phyloP scores from a whole-genome alignment of 1,140 invertebrate genomes.

The Gonioctena quinquepunctata region DNA sequence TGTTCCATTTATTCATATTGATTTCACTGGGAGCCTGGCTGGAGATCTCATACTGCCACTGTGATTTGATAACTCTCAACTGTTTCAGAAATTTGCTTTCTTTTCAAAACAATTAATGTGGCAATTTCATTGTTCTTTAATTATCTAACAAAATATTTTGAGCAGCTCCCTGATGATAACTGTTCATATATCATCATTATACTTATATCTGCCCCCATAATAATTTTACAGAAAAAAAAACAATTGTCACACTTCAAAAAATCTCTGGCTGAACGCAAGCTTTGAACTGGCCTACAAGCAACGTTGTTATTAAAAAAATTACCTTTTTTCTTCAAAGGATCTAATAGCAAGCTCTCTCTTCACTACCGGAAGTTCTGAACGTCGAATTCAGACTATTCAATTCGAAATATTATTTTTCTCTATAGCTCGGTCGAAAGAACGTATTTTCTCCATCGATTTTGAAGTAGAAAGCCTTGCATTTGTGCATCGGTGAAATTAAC shows the following conservation, averaged over 20 bases:
- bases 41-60: constrained; percentile 35
- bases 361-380: background rate
- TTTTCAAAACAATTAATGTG: background rate
- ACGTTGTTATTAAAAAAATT: constrained; percentile 25
- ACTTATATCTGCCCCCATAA: constrained; percentile 17
- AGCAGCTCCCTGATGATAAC: background rate
- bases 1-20: constrained; percentile 38
- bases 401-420: no score
- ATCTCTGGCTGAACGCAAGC: background rate
- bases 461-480: background rate
- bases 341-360: constrained; percentile 4
- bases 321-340: constrained; percentile 16
- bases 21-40: constrained; percentile 34
- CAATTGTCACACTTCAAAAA: background rate
- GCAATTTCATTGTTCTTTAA: background rate
- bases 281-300: constrained; percentile 11
- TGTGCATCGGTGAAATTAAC: no score
- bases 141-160: background rate
- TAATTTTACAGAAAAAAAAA: constrained; percentile 13
- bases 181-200: background rate
- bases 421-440: no score
- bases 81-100: constrained; percentile 20
- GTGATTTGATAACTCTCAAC: background rate
- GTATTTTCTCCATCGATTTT: background rate
- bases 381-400: background rate